Evolutionary conservation across 64 coral and sea anemone genomes (phyloP).

Genomic region (Exaiptasia diaphana): DNA sequence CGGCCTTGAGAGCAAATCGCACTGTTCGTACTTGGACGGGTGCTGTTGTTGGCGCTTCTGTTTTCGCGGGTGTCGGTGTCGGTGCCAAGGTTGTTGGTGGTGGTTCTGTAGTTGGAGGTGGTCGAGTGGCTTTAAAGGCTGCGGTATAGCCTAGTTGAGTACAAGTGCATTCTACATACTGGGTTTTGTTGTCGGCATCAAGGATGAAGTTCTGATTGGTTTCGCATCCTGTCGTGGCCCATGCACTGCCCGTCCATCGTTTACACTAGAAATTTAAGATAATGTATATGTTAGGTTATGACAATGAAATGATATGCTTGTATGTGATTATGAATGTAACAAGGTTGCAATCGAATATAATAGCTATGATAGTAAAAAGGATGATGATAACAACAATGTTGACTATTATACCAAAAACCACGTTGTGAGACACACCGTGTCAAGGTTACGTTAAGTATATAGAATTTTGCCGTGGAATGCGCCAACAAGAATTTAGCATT

Average conservation of each 20-base stretch:
- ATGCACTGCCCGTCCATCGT: slow-evolving; percentile 26
- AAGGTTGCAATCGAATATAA: too few relatives aligned
- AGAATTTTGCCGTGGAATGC: too few relatives aligned
- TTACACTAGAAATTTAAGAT: too few relatives aligned
- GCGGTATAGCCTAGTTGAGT: slow-evolving; percentile 32
- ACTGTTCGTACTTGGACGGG: not conserved
- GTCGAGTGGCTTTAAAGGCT: slow-evolving; percentile 14
- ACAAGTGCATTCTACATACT: slow-evolving; percentile 56
- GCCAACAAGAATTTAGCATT: too few relatives aligned
- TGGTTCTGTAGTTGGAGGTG: not conserved
- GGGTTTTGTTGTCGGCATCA: slow-evolving; percentile 11
- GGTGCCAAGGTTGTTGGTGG: not conserved
- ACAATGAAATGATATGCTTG: too few relatives aligned
- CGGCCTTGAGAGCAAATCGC: slow-evolving; percentile 21
- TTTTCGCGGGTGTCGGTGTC: not conserved
- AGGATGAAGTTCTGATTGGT: slow-evolving; percentile 4
- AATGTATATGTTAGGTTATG: too few relatives aligned
- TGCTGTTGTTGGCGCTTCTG: not conserved
- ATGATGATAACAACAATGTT: too few relatives aligned
- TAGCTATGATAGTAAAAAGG: too few relatives aligned
- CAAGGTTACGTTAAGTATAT: too few relatives aligned
- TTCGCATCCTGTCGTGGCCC: slow-evolving; percentile 47
- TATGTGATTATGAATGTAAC: too few relatives aligned
- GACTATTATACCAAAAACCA: too few relatives aligned
- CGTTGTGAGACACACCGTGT: too few relatives aligned